Conservation (phyloP, 1,140 invertebrate genomes). For the Brachionus manjavacas region DNA sequence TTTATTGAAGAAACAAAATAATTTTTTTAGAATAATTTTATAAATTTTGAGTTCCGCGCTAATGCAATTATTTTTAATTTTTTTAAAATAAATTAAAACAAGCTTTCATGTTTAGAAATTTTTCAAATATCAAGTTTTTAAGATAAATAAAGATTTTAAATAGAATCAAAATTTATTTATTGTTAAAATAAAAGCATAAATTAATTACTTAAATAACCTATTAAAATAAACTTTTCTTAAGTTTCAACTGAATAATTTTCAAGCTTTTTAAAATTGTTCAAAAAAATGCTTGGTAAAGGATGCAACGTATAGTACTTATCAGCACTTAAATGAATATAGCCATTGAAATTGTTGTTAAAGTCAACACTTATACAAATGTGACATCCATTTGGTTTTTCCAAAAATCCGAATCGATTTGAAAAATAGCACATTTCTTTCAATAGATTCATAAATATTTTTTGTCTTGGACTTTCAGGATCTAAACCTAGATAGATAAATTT, state of each 20-base stretch:
- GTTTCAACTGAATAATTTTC: slow-evolving; percentile 23
- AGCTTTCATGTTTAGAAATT: too few species aligned
- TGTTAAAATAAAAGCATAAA: neutral
- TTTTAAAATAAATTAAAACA: too few species aligned
- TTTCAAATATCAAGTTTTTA: neutral
- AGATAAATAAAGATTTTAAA: neutral
- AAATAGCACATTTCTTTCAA: slow-evolving; percentile 24
- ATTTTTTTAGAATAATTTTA: too few species aligned
- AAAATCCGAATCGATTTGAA: neutral
- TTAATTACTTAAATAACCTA: neutral
- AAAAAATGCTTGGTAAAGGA: slow-evolving; percentile 13
- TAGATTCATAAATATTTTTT: neutral
- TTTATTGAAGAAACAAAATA: too few species aligned
- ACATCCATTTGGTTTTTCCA: slow-evolving; percentile 5
- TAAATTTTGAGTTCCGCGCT: too few species aligned
- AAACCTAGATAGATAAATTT: neutral
- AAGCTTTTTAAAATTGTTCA: slow-evolving; percentile 1
- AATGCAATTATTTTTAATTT: too few species aligned
- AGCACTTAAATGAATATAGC: neutral
- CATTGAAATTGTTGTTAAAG: neutral
- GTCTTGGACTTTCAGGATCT: neutral
- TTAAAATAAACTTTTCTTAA: neutral
- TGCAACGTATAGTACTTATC: neutral
- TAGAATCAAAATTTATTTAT: neutral
- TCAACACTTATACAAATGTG: slow-evolving; percentile 1